phyloP scores from a whole-genome alignment of 2,888 invertebrate species.

The Trichogramma dendrolimi region DNA sequence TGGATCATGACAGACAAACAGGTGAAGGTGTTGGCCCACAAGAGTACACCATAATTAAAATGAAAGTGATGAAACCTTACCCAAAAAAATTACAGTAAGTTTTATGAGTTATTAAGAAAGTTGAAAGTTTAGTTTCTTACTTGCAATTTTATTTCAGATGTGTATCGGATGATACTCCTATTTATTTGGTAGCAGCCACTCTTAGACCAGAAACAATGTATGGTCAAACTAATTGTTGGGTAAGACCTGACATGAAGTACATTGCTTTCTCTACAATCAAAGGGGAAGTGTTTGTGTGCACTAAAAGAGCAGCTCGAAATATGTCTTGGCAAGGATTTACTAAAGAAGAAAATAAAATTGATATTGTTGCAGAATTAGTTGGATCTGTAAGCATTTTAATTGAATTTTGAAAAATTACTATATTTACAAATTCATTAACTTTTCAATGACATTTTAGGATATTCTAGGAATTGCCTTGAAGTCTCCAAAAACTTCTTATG shows the following conservation, averaged over 20 bases:
- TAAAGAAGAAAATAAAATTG: slow-evolving; percentile 70
- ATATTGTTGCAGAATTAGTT: slow-evolving; percentile 64
- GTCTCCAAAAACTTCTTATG: slow-evolving; percentile 80
- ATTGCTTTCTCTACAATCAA: slow-evolving; percentile 74
- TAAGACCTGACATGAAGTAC: slow-evolving; percentile 91
- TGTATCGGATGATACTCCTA: slow-evolving; percentile 54
- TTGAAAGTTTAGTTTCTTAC: slow-evolving; percentile 6
- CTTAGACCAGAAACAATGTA: slow-evolving; percentile 99
- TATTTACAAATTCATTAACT: slow-evolving; percentile 3
- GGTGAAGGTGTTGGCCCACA: slow-evolving; percentile 98
- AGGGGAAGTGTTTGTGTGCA: slow-evolving; percentile 81
- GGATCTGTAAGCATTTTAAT: slow-evolving; percentile 58
- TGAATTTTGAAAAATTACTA: background rate
- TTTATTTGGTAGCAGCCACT: slow-evolving; percentile 94
- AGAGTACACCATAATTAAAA: slow-evolving; percentile 95
- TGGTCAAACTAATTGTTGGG: slow-evolving; percentile 99
- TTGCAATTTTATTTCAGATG: slow-evolving; percentile 49
- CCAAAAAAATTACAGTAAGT: slow-evolving; percentile 67
- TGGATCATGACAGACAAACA: slow-evolving; percentile 96
- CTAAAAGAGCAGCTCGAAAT: slow-evolving; percentile 84
- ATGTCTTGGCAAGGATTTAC: slow-evolving; percentile 95
- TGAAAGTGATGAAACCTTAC: slow-evolving; percentile 74
- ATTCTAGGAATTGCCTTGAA: slow-evolving; percentile 79
- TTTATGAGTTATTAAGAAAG: slow-evolving; percentile 7
- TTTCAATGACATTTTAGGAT: slow-evolving; percentile 52